Percentiles rank a stretch among this genome's conserved stretches.
Conservation (phyloP, 2,113 vertebrate species). For the Serinus canaria region DNA sequence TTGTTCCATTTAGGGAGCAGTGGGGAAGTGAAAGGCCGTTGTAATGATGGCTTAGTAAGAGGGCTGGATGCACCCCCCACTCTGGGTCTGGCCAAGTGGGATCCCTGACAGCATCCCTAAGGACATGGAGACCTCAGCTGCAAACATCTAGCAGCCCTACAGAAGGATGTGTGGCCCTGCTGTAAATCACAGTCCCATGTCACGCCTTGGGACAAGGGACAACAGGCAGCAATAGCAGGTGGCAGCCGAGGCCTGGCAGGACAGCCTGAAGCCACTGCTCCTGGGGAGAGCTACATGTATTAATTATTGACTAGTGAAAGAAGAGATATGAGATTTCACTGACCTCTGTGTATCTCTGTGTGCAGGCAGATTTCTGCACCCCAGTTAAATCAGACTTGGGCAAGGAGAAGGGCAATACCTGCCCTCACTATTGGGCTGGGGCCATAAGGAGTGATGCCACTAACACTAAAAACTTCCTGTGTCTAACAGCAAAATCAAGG, state of each 20-base stretch:
- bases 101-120: background rate
- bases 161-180: background rate
- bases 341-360: background rate
- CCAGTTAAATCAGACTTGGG: background rate
- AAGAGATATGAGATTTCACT: background rate
- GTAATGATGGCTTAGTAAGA: background rate
- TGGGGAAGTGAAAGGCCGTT: background rate
- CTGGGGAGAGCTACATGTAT: background rate
- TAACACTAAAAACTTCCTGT: background rate
- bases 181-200: background rate
- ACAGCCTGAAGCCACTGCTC: background rate
- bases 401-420: background rate
- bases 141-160: background rate
- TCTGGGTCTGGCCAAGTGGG: background rate
- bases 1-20: background rate
- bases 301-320: background rate
- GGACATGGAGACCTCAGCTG: background rate
- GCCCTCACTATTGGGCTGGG: rapidly evolving
- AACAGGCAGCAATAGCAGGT: background rate
- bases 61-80: background rate
- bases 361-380: background rate
- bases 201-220: background rate
- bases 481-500: background rate
- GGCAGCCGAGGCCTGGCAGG: background rate
- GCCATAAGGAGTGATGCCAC: background rate